phyloP scores from a whole-genome alignment of 2,113 vertebrate genomes.

The Amphilophus citrinellus region DNA sequence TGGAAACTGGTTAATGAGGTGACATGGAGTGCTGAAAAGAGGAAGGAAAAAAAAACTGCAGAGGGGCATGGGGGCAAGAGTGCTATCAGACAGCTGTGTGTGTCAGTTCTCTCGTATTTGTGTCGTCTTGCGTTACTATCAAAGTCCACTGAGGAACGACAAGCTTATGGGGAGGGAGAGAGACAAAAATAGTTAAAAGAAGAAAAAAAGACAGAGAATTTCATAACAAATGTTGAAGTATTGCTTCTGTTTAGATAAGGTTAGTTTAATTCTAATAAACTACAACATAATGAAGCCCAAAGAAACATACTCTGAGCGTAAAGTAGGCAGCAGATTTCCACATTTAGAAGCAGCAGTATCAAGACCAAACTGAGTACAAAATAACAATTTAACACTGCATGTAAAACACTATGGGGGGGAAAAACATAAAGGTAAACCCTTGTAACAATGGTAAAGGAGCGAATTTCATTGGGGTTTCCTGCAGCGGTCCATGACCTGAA shows the following conservation, averaged over 20 bases:
- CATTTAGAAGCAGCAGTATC: background rate
- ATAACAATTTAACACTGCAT: background rate
- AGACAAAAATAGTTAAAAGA: background rate
- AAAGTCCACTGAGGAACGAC: conserved; percentile 39
- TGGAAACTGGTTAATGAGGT: background rate
- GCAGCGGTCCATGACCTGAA: no score
- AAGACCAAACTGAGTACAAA: background rate
- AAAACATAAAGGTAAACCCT: background rate
- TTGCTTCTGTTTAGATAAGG: background rate
- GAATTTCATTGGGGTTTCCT: background rate
- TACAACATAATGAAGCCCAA: background rate
- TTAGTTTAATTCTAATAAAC: background rate
- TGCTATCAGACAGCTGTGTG: conserved; percentile 72
- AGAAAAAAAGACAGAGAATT: background rate
- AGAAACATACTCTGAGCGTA: background rate
- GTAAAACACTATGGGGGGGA: background rate
- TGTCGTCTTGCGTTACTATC: conserved; percentile 73
- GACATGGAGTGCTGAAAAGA: background rate
- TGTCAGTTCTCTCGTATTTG: conserved; percentile 79
- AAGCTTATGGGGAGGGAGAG: background rate
- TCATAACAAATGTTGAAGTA: background rate
- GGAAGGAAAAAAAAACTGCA: background rate
- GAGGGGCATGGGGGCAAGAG: background rate
- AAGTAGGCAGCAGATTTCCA: background rate
- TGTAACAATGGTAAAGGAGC: background rate